These are phyloP conservation scores for Centropus unirufus DNA, from an alignment of 2,113 vertebrate genomes.

Conservation along the genomic window DNA sequence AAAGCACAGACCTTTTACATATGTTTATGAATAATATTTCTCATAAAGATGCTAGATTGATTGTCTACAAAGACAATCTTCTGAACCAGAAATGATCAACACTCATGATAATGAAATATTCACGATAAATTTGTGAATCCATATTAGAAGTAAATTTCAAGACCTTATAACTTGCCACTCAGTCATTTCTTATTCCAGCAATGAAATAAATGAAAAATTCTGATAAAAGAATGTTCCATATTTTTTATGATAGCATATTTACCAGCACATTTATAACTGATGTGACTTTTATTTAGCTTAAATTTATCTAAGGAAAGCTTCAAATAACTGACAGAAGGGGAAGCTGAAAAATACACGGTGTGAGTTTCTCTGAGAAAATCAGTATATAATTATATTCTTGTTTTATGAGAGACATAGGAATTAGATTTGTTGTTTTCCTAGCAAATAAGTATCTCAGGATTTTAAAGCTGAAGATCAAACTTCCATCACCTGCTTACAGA, in stretches of 20 bases:
- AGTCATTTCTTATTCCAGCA: constrained; percentile 57
- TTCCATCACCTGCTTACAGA: constrained; percentile 55
- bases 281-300: background rate
- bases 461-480: constrained; percentile 65
- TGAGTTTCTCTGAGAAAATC: constrained; percentile 34
- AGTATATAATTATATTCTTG: constrained; percentile 59
- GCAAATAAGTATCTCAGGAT: constrained; percentile 65
- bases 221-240: background rate
- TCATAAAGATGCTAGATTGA: constrained; percentile 68
- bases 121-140: constrained; percentile 69
- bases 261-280: constrained; percentile 27
- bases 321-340: constrained; percentile 28
- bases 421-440: constrained; percentile 74
- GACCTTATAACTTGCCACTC: constrained; percentile 43
- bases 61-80: constrained; percentile 60
- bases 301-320: constrained; percentile 53
- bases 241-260: constrained; percentile 26
- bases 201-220: constrained; percentile 46
- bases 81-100: constrained; percentile 67
- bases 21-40: constrained; percentile 74
- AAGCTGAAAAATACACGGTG: background rate
- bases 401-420: constrained; percentile 56
- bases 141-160: constrained; percentile 66
- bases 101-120: constrained; percentile 73
- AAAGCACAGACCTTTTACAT: constrained; percentile 69